A percentile compares a stretch with the other conserved stretches of the same genome.
Conservation (phyloP, 1,140 invertebrate genomes). For the Cydia fagiglandana region DNA sequence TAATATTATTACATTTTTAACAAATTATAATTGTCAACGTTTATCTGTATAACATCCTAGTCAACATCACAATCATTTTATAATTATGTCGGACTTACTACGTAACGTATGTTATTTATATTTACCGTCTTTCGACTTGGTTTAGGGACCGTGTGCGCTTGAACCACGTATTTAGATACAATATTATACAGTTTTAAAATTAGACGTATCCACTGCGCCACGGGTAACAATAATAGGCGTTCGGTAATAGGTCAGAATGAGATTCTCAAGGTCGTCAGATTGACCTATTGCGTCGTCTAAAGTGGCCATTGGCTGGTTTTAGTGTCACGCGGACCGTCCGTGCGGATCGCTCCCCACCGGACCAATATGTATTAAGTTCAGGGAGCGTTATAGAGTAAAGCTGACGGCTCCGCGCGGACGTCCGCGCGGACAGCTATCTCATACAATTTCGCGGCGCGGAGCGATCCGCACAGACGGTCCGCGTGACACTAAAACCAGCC, state of each 20-base stretch:
- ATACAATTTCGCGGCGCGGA: no score
- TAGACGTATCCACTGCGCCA: constrained; percentile 40
- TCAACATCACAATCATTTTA: constrained; percentile 74
- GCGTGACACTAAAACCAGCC: no score
- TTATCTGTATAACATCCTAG: constrained; percentile 71
- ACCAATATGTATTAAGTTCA: no score
- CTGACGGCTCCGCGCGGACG: no score
- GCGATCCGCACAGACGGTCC: no score
- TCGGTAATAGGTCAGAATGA: background rate
- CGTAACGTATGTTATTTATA: constrained; percentile 54
- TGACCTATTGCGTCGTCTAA: constrained; percentile 45
- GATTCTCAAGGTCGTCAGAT: background rate
- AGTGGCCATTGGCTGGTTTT: no score
- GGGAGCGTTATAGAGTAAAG: no score
- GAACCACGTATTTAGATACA: constrained; percentile 59
- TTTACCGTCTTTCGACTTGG: constrained; percentile 70
- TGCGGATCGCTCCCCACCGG: no score
- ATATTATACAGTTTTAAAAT: constrained; percentile 58
- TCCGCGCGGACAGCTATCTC: no score
- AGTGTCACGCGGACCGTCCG: no score
- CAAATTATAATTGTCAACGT: constrained; percentile 71
- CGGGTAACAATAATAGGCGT: background rate
- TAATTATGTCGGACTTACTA: constrained; percentile 66
- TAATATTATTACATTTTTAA: constrained; percentile 70
- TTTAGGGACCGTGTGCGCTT: constrained; percentile 72